Evolutionary conservation across 1,140 invertebrate genomes (phyloP), one percentile per base, ranked within the genome.

Genomic region (Helicoverpa zea): DNA sequence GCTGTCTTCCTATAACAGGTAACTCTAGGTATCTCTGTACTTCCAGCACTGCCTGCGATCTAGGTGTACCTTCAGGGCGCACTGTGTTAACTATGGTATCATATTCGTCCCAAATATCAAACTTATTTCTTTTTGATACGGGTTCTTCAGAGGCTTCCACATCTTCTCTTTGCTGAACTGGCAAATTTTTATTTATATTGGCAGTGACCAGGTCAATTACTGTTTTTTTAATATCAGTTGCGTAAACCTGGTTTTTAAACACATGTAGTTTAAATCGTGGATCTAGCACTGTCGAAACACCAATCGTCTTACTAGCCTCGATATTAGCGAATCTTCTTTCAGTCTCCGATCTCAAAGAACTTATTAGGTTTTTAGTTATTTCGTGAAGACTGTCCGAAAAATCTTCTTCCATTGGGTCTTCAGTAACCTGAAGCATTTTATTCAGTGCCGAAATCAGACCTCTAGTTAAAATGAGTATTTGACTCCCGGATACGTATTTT

Each of bases 41-140:
- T 77, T 83, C 77, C 10, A 83, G 52, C 18, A 83, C 66, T 16
- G 77, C 78, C 68, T 74, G 75, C 13, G 81, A 79, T 12, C 51
- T 58, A 30, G 70, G 70, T 51, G 70, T 73, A 56, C n/a, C 70
- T 73, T 73, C 70, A 73, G 70, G 70, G 47, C 64, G 64, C 13
- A 77, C 63, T 61, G 74, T 78, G 13, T 61, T 77, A 63, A 81
- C 35, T 49, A 78, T 77, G 11, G 14, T 51, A 47, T 77, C 68
- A 78, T 81, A 81, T 77, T 81, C 74, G 11, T 64, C 74, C 80
- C 80, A 81, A 77, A 81, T 81, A 43, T 73, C 70, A 72, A 72
- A 72, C 54, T 51, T 73, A 63, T 73, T 49, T 56, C 54, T 58
- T 73, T 58, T 73, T 58, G 51, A 51, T 72, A 72, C 47, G 49